Evolutionary conservation across 2,797 vertebrate species (phyloP).

Genomic region (Poeciliopsis turneri): DNA sequence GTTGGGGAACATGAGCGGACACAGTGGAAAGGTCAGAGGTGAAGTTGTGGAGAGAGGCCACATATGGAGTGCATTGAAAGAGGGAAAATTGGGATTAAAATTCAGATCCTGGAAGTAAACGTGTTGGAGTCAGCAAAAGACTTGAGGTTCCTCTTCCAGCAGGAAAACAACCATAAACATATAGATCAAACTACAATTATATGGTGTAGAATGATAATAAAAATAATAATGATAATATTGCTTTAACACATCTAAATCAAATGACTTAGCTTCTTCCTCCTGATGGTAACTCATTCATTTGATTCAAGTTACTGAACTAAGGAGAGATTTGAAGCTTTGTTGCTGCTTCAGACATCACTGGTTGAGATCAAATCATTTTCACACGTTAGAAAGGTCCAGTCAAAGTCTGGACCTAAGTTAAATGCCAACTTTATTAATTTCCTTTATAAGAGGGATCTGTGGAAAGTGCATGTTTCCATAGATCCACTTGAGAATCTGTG

Average conservation of each 20-base stretch:
- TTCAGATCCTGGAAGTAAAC: neutral
- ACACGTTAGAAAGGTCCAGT: neutral
- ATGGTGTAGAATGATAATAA: neutral
- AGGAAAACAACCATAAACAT: neutral
- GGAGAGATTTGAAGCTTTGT: neutral
- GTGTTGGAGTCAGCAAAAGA: neutral
- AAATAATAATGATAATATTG: neutral
- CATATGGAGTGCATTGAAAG: neutral
- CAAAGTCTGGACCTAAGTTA: neutral
- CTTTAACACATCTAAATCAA: neutral
- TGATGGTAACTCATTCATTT: neutral
- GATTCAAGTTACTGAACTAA: neutral
- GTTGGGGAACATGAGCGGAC: neutral
- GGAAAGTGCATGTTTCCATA: too few species aligned
- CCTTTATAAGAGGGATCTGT: neutral
- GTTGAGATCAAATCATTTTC: too few species aligned
- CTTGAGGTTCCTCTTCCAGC: neutral
- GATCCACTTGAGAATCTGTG: neutral
- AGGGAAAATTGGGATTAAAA: neutral
- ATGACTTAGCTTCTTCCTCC: neutral
- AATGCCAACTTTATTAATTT: constrained; percentile 3
- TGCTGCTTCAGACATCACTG: too few species aligned
- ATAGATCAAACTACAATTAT: neutral
- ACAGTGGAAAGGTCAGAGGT: neutral
- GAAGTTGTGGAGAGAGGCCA: neutral